phyloP scores from a whole-genome alignment of 2,113 vertebrate species.

The Periophthalmodon schlosseri region DNA sequence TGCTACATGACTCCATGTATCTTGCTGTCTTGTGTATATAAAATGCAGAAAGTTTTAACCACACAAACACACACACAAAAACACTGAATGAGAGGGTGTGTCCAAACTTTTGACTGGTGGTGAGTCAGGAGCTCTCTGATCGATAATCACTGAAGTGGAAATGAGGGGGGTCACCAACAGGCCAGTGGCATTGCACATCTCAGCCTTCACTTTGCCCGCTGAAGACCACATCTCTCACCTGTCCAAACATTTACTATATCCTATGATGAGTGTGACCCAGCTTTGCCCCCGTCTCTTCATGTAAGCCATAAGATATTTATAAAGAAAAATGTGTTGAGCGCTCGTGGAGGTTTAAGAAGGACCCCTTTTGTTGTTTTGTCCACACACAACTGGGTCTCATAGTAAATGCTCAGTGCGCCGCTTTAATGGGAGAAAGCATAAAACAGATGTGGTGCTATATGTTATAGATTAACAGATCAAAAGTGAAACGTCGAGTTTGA shows the following conservation, averaged over 20 bases:
- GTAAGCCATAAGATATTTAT: too few species aligned
- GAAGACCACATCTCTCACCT: conserved; percentile 14
- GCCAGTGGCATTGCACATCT: conserved; percentile 31
- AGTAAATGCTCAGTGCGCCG: not conserved
- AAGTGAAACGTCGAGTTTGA: not conserved
- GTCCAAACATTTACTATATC: not conserved
- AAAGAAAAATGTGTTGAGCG: not conserved
- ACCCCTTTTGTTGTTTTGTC: not conserved
- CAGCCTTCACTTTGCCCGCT: conserved; percentile 23
- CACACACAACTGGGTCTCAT: not conserved
- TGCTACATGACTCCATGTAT: too few species aligned
- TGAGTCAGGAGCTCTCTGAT: conserved; percentile 37
- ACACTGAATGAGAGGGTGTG: too few species aligned
- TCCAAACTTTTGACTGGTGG: not conserved
- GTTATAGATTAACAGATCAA: conserved; percentile 3
- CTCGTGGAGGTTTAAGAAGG: not conserved
- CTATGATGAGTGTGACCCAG: not conserved
- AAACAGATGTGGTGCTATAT: conserved; percentile 5
- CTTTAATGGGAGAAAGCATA: conserved; percentile 1
- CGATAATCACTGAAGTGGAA: conserved; percentile 13
- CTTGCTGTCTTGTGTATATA: too few species aligned
- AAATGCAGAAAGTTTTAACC: too few species aligned
- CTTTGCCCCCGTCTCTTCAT: not conserved
- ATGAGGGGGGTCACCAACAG: conserved; percentile 44
- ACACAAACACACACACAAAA: too few species aligned